A percentile compares a stretch with the other conserved stretches of the same genome.
Conservation (phyloP, 35 echinoderm and acorn worm species). For the Apostichopus californicus region DNA sequence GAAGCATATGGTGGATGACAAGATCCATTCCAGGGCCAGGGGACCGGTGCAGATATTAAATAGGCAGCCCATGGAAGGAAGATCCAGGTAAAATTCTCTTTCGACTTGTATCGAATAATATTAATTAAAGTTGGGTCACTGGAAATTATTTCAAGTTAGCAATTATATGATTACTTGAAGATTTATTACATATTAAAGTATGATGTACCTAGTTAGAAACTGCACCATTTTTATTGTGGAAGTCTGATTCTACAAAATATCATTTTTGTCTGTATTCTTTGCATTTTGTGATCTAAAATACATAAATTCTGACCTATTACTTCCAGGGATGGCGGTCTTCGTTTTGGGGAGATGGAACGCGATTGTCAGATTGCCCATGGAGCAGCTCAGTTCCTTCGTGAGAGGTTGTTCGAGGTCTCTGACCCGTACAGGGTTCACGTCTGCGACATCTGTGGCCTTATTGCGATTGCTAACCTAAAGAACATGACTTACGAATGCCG, state of each 20-base stretch:
- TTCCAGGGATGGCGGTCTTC: conserved; percentile 95
- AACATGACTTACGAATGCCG: conserved; percentile 99
- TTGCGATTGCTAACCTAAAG: conserved; percentile 94
- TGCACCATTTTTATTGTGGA: too few relatives aligned
- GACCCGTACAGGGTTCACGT: conserved; percentile 97
- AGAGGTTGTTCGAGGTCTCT: conserved; percentile 94
- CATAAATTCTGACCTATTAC: background rate
- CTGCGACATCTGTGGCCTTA: conserved; percentile 95
- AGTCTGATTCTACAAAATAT: too few relatives aligned
- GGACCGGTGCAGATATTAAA: conserved; percentile 95
- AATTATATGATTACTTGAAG: too few relatives aligned
- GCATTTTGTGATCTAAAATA: too few relatives aligned
- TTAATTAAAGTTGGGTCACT: too few relatives aligned
- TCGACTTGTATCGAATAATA: too few relatives aligned
- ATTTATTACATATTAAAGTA: too few relatives aligned
- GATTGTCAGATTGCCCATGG: conserved; percentile 99
- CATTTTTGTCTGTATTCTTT: too few relatives aligned
- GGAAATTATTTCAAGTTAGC: too few relatives aligned
- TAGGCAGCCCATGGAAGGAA: conserved; percentile 99
- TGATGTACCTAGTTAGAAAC: too few relatives aligned
- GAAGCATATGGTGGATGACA: conserved; percentile 99
- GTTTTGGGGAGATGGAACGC: conserved; percentile 99
- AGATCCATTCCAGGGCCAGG: conserved; percentile 94
- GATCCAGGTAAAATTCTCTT: conserved; percentile 75
- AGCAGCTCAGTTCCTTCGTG: conserved; percentile 93